A percentile compares a stretch with the other conserved stretches of the same genome.
Evolutionary conservation across 2,113 vertebrate genomes (phyloP).

Genomic region (Pachypanchax playfairii): DNA sequence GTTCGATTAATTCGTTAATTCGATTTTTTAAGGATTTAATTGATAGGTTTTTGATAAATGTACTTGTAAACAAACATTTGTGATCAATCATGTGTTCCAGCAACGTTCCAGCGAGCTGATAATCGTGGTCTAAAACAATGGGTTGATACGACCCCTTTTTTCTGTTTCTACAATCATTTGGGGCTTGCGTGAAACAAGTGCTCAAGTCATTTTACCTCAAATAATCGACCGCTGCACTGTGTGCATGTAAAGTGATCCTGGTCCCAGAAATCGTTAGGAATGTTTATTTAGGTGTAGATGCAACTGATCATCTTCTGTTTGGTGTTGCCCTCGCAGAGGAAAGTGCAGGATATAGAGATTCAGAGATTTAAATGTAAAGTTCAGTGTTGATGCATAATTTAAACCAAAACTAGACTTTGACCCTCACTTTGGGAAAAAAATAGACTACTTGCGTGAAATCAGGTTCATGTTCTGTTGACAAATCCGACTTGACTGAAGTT

Average conservation of each 20-base stretch:
- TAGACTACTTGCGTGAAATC: neutral
- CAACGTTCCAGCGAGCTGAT: neutral
- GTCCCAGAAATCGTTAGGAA: constrained; percentile 70
- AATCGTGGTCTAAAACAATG: neutral
- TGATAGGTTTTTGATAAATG: neutral
- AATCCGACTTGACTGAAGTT: constrained; percentile 71
- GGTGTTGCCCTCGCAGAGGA: constrained; percentile 22
- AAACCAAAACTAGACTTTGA: neutral
- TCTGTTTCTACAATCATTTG: constrained; percentile 47
- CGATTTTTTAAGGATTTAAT: neutral
- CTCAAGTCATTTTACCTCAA: constrained; percentile 74
- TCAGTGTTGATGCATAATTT: constrained; percentile 27
- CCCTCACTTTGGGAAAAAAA: neutral
- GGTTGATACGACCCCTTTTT: constrained; percentile 39
- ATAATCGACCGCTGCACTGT: constrained; percentile 70
- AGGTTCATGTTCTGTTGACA: constrained; percentile 41
- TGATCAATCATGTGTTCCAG: neutral
- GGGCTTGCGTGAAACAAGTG: constrained; percentile 57
- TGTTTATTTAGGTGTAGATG: constrained; percentile 74
- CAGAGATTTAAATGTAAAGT: constrained; percentile 26
- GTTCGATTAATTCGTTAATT: neutral
- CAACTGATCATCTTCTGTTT: constrained; percentile 50
- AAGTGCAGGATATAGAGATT: neutral
- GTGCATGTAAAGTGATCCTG: constrained; percentile 68
- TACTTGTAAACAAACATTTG: neutral